These are phyloP conservation scores for Heliconius erato DNA, from an alignment of 2,888 invertebrate genomes.

Conservation along the genomic window DNA sequence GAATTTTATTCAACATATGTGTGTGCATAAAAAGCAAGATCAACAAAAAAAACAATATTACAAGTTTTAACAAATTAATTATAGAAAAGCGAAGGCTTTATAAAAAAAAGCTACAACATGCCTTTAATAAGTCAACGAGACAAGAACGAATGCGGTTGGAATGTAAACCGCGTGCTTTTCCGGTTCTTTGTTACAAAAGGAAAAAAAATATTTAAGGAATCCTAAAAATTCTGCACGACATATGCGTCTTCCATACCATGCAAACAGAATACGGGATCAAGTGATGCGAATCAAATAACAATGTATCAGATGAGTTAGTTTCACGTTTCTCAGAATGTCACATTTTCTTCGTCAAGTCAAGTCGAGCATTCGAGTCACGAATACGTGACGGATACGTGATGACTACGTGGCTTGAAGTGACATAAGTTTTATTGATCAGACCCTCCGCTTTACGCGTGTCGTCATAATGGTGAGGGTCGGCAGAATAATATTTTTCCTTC, in stretches of 20 bases:
- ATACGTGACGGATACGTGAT: constrained; percentile 48
- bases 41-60: not conserved
- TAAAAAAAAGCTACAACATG: constrained; percentile 1
- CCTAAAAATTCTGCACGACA: constrained; percentile 20
- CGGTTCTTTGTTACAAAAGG: constrained; percentile 19
- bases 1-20: no score
- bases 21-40: not conserved
- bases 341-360: constrained; percentile 47
- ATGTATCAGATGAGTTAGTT: constrained; percentile 37
- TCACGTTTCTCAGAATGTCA: constrained; percentile 41
- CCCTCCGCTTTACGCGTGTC: constrained; percentile 33
- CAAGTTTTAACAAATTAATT: constrained; percentile 6
- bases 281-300: constrained; percentile 43
- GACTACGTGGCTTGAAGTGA: constrained; percentile 49
- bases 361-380: constrained; percentile 47
- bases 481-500: constrained; percentile 31
- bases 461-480: constrained; percentile 29
- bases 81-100: constrained; percentile 14
- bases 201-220: constrained; percentile 28
- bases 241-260: constrained; percentile 3
- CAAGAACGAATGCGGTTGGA: constrained; percentile 11
- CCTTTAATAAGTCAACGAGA: not conserved
- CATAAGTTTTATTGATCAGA: constrained; percentile 50
- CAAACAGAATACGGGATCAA: constrained; percentile 42
- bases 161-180: constrained; percentile 28